These are phyloP conservation scores for Cantharis flavilabris DNA, from an alignment of 2,888 invertebrate species.

Conservation along the genomic window DNA sequence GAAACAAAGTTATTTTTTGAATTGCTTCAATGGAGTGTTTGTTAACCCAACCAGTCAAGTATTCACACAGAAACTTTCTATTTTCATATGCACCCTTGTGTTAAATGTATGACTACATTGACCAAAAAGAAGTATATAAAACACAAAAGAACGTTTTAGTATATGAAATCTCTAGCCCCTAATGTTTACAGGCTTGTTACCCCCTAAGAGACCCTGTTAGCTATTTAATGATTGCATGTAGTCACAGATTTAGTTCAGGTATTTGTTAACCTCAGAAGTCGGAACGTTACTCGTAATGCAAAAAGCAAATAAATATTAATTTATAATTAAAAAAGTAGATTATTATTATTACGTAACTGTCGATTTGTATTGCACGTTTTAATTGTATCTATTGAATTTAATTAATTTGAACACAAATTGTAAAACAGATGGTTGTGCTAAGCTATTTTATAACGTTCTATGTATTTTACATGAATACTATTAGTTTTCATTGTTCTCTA, in stretches of 20 bases:
- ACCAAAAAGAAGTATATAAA: conserved; percentile 6
- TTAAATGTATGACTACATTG: conserved; percentile 3
- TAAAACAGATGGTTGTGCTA: not conserved
- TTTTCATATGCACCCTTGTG: conserved; percentile 5
- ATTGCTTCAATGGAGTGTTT: not conserved
- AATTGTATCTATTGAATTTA: not conserved
- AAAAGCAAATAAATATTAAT: not conserved
- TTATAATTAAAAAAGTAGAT: not conserved
- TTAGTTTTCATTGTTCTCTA: not conserved
- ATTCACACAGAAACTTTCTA: conserved; percentile 9
- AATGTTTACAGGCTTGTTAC: conserved; percentile 29
- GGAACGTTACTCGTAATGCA: not conserved
- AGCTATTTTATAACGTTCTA: not conserved
- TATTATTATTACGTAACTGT: not conserved
- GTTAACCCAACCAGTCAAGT: not conserved
- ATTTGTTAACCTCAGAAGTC: not conserved
- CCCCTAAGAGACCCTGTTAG: conserved; percentile 25
- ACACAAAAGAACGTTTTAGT: conserved; percentile 7
- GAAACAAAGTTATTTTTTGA: not conserved
- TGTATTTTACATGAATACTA: not conserved
- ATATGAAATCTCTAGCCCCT: conserved; percentile 15
- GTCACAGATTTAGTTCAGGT: conserved; percentile 11
- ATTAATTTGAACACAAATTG: not conserved
- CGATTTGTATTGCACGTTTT: not conserved
- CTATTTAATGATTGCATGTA: conserved; percentile 16